A percentile compares a stretch with the other conserved stretches of the same genome.
Conservation (phyloP, 2,113 vertebrate genomes). For the Lagenorhynchus albirostris region DNA sequence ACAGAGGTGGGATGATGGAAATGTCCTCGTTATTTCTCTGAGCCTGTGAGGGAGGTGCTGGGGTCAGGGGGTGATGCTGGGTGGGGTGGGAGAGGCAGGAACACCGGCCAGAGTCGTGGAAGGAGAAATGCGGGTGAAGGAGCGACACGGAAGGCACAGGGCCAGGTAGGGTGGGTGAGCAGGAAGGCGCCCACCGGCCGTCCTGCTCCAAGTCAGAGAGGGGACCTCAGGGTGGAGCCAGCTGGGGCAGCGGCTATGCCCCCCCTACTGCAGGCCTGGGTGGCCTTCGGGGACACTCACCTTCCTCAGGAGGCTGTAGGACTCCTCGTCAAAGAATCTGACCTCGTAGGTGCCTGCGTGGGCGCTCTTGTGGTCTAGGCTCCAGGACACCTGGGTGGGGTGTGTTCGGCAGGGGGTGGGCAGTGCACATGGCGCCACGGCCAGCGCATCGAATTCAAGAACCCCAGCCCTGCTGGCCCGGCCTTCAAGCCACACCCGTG, state of each 20-base stretch:
- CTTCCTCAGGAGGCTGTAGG: constrained; percentile 91
- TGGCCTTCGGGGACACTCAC: constrained; percentile 52
- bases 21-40: constrained; percentile 94
- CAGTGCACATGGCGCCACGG: neutral
- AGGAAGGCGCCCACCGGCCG: neutral
- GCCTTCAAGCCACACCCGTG: neutral
- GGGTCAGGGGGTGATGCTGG: neutral
- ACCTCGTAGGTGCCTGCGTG: constrained; percentile 92
- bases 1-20: constrained; percentile 89
- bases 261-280: neutral
- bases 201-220: neutral
- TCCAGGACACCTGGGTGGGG: constrained; percentile 91
- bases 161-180: neutral
- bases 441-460: neutral
- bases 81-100: neutral
- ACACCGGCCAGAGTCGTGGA: neutral
- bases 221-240: neutral
- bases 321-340: constrained; percentile 95
- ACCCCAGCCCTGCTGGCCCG: neutral
- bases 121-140: neutral
- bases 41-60: constrained; percentile 79
- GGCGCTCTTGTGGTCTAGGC: constrained; percentile 90
- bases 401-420: neutral
- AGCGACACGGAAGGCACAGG: neutral
- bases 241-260: neutral